A percentile compares a stretch with the other conserved stretches of the same genome.
These are phyloP conservation scores for Globia sparganii DNA, from an alignment of 2,888 invertebrate genomes.

Conservation along the genomic window DNA sequence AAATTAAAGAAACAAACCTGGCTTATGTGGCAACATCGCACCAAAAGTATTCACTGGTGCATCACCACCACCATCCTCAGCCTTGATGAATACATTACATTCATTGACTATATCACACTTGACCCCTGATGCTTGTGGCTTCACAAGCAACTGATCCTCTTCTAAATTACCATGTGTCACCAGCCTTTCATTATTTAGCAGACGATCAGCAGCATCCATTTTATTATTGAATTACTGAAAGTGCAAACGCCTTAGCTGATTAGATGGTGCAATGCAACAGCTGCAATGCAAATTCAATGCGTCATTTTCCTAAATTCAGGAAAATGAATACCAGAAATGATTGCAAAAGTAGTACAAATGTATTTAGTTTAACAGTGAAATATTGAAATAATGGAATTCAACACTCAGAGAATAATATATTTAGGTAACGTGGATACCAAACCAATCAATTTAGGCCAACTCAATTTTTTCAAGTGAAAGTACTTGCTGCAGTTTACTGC, in stretches of 20 bases:
- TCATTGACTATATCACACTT: slow-evolving; percentile 86
- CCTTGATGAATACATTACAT: slow-evolving; percentile 84
- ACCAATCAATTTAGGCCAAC: slow-evolving; percentile 60
- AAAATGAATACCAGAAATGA: neutral
- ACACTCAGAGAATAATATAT: slow-evolving; percentile 18
- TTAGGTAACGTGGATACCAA: slow-evolving; percentile 20
- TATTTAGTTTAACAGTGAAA: neutral
- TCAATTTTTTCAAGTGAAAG: slow-evolving; percentile 64
- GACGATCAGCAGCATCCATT: slow-evolving; percentile 82
- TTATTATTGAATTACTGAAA: slow-evolving; percentile 61
- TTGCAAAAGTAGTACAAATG: neutral
- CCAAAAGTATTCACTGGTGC: slow-evolving; percentile 73
- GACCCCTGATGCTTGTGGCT: slow-evolving; percentile 74
- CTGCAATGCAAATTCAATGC: slow-evolving; percentile 37
- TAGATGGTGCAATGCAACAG: slow-evolving; percentile 54
- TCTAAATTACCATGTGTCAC: slow-evolving; percentile 66
- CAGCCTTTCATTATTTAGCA: slow-evolving; percentile 71
- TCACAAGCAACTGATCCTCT: slow-evolving; percentile 74
- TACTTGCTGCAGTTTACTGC: slow-evolving; percentile 18
- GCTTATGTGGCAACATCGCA: slow-evolving; percentile 68
- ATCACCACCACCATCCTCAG: slow-evolving; percentile 87
- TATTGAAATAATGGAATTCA: neutral
- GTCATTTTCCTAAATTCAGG: neutral
- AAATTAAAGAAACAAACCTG: slow-evolving; percentile 67
- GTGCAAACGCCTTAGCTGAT: slow-evolving; percentile 21